Conservation (phyloP, 2,113 vertebrate species). For the Corythaixoides concolor region DNA sequence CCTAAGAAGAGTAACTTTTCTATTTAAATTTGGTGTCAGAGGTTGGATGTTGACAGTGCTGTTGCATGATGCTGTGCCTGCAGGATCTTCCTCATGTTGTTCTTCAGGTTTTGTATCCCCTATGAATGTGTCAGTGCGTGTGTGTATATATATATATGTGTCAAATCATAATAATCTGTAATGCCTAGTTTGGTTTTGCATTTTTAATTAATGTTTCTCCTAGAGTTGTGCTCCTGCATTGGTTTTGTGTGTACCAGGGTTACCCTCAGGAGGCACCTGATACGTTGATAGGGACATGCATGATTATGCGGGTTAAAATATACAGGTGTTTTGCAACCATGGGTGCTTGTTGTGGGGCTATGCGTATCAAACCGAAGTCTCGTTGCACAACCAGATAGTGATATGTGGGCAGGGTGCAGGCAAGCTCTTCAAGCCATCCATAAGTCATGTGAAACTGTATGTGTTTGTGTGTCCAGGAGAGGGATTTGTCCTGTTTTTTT, state of each 20-base stretch:
- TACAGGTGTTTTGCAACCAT: not conserved
- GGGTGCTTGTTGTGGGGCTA: not conserved
- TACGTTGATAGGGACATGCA: not conserved
- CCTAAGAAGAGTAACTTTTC: not conserved
- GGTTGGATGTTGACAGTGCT: not conserved
- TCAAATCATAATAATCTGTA: not conserved
- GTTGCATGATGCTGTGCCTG: not conserved
- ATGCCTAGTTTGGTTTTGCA: not conserved
- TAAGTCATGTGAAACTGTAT: slow-evolving; percentile 7
- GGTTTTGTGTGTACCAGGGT: not conserved
- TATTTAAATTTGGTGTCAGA: not conserved
- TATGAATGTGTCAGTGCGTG: not conserved
- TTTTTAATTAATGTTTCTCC: not conserved
- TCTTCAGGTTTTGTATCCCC: not conserved
- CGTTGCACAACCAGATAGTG: not conserved
- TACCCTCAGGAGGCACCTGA: not conserved
- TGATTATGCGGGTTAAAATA: not conserved
- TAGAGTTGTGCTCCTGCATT: not conserved
- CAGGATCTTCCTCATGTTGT: not conserved
- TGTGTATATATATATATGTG: not conserved
- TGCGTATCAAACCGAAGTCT: slow-evolving; percentile 11
- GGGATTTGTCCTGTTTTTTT: not conserved
- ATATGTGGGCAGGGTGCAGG: not conserved
- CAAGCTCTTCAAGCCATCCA: not conserved
- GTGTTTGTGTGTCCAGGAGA: not conserved